phyloP scores from a whole-genome alignment of 2,797 vertebrate genomes.

The Pipistrellus kuhlii region DNA sequence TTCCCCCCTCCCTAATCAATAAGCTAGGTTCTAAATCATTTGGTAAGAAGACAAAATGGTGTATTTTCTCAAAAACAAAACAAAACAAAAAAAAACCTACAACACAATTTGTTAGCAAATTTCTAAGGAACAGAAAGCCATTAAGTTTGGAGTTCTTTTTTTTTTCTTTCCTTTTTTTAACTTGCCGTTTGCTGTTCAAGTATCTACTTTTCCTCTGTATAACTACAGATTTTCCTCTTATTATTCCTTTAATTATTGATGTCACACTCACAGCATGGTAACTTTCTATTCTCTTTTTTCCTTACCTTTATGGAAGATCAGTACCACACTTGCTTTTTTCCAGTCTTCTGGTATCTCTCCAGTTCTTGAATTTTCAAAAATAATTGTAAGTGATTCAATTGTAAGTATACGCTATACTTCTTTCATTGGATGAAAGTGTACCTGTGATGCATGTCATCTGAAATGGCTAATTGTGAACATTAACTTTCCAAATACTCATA shows the following conservation, averaged over 20 bases:
- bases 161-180: constrained; percentile 21
- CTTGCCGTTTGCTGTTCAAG: constrained; percentile 60
- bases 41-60: constrained; percentile 51
- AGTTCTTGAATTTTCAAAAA: constrained; percentile 86
- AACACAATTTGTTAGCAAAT: constrained; percentile 62
- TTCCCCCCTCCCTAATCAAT: neutral
- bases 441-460: constrained; percentile 80
- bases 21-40: constrained; percentile 59
- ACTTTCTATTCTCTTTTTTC: constrained; percentile 84
- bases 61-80: constrained; percentile 17
- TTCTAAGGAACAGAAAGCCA: constrained; percentile 53
- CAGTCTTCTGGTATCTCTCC: constrained; percentile 86
- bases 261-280: constrained; percentile 79
- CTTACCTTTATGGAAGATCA: constrained; percentile 84
- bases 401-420: constrained; percentile 83
- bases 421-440: constrained; percentile 79
- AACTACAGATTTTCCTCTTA: constrained; percentile 74
- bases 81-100: neutral
- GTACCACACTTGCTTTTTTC: constrained; percentile 86
- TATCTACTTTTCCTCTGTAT: constrained; percentile 63
- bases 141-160: constrained; percentile 30
- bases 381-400: constrained; percentile 85
- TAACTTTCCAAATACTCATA: constrained; percentile 60
- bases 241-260: constrained; percentile 75
- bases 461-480: constrained; percentile 67